Conservation (phyloP, 1,140 invertebrate species). For the Antheraea pernyi region DNA sequence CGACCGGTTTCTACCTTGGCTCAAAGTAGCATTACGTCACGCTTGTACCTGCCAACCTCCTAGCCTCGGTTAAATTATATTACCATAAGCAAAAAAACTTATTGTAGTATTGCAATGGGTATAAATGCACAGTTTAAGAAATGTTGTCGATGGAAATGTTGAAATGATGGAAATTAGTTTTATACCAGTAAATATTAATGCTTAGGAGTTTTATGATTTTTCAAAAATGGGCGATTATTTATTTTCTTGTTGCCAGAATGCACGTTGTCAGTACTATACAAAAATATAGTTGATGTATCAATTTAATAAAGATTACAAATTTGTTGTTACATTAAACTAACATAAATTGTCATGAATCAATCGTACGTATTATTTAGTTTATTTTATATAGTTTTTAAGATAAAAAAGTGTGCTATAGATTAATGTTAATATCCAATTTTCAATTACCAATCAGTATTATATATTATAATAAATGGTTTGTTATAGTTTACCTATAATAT, state of each 20-base stretch:
- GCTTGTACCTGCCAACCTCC: slow-evolving; percentile 62
- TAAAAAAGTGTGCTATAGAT: background rate
- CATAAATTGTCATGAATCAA: background rate
- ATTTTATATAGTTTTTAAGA: background rate
- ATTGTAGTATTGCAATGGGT: background rate
- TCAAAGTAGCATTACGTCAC: slow-evolving; percentile 56
- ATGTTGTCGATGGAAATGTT: background rate
- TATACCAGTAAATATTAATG: background rate
- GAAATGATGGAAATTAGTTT: too few relatives aligned
- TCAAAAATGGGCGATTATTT: too few relatives aligned
- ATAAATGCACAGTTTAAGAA: background rate
- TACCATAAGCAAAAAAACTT: background rate
- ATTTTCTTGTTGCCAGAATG: too few relatives aligned
- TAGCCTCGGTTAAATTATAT: slow-evolving; percentile 19
- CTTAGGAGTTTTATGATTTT: background rate
- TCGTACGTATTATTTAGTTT: background rate
- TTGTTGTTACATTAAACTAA: background rate
- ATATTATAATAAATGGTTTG: slow-evolving; percentile 14
- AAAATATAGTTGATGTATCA: background rate
- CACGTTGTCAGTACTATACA: background rate
- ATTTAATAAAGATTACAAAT: background rate
- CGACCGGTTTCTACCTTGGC: slow-evolving; percentile 83
- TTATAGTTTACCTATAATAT: slow-evolving; percentile 14
- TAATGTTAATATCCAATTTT: background rate
- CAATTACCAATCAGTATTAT: slow-evolving; percentile 24